A percentile compares a stretch with the other conserved stretches of the same genome.
These are phyloP conservation scores for Tanypteryx hageni DNA, from an alignment of 2,888 invertebrate species.

Conservation along the genomic window DNA sequence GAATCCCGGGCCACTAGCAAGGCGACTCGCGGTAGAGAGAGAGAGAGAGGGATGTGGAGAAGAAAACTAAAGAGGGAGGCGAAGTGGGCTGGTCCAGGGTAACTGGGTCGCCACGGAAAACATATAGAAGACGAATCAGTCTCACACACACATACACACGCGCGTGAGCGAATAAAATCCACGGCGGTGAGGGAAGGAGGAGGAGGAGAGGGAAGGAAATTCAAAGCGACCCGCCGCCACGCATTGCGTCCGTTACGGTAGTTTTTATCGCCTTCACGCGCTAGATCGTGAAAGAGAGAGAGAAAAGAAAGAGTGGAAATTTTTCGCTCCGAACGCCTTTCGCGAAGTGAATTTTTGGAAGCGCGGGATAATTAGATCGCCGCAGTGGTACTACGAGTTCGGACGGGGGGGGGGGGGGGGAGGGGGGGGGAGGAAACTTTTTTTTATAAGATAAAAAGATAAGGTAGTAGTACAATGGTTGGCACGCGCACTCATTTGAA, in stretches of 20 bases:
- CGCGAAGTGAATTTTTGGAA: too few relatives aligned
- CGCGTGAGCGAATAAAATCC: background rate
- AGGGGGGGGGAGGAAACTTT: too few relatives aligned
- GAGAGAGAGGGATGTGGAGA: background rate
- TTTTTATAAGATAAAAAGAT: too few relatives aligned
- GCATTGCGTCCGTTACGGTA: background rate
- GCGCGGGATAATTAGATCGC: too few relatives aligned
- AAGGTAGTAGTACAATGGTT: too few relatives aligned
- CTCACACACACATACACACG: background rate
- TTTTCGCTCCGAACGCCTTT: background rate
- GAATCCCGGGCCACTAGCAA: conserved; percentile 49
- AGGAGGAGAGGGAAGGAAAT: background rate
- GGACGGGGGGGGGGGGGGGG: too few relatives aligned
- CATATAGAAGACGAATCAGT: background rate
- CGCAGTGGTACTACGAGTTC: too few relatives aligned
- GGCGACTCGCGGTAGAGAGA: background rate
- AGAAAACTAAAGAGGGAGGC: background rate
- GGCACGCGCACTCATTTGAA: too few relatives aligned
- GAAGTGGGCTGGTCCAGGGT: background rate
- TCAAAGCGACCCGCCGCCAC: conserved; percentile 4
- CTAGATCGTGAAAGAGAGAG: background rate
- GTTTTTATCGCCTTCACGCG: too few relatives aligned
- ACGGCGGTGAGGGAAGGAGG: too few relatives aligned
- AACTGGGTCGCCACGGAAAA: conserved; percentile 53
- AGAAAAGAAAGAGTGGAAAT: background rate